phyloP scores from a whole-genome alignment of 2,888 invertebrate genomes.

The Drosophila gaucha region DNA sequence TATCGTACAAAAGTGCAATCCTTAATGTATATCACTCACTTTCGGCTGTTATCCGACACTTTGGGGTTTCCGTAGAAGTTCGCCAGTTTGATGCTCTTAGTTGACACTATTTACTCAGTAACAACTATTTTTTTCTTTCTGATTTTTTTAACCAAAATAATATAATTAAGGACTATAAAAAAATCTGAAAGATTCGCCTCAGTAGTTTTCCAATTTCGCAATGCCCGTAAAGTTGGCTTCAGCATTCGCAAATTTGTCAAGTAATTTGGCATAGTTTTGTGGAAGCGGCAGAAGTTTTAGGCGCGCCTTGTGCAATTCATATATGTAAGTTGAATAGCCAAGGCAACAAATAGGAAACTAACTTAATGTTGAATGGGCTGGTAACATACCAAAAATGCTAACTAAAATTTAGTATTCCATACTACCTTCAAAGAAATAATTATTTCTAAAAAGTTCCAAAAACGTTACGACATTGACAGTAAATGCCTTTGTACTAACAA shows the following conservation, averaged over 20 bases:
- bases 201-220: background rate
- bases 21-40: conserved; percentile 6
- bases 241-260: background rate
- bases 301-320: background rate
- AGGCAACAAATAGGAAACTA: background rate
- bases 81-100: conserved; percentile 38
- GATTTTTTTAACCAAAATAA: background rate
- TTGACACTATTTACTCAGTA: background rate
- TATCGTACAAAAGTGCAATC: too few species aligned
- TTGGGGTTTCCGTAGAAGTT: background rate
- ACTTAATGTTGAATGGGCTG: background rate
- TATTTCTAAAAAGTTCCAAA: background rate
- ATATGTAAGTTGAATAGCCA: background rate
- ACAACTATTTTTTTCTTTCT: background rate
- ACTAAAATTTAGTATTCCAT: conserved; percentile 2
- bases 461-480: background rate
- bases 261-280: background rate
- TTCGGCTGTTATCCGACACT: conserved; percentile 2
- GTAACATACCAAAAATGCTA: background rate
- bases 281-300: background rate
- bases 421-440: background rate
- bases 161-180: background rate
- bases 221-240: background rate
- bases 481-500: background rate
- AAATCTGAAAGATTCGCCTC: background rate